A percentile compares a stretch with the other conserved stretches of the same genome.
Evolutionary conservation across 2,113 vertebrate species (phyloP).

Genomic region (Microcebus tavaratra): DNA sequence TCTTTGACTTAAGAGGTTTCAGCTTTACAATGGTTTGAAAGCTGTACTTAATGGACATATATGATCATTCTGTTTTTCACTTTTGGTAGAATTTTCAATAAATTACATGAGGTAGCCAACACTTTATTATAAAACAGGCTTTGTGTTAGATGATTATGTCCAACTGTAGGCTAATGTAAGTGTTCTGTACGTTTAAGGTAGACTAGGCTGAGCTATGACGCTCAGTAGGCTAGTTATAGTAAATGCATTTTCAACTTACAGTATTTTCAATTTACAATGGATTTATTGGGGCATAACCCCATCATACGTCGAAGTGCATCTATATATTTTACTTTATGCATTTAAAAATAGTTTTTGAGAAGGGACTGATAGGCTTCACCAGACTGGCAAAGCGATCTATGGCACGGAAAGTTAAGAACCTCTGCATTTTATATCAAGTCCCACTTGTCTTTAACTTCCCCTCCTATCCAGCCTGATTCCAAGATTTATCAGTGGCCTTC

Average conservation of each 20-base stretch:
- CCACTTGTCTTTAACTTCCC: not conserved
- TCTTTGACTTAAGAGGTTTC: not conserved
- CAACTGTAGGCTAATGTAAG: too few relatives aligned
- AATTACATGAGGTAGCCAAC: too few relatives aligned
- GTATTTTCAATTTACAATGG: too few relatives aligned
- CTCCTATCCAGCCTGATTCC: not conserved
- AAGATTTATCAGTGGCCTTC: not conserved
- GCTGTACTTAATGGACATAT: not conserved
- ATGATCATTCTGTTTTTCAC: not conserved
- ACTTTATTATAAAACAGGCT: too few relatives aligned
- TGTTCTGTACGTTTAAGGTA: too few relatives aligned
- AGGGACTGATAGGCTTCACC: not conserved
- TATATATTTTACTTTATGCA: not conserved
- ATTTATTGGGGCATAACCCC: not conserved
- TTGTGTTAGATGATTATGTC: too few relatives aligned
- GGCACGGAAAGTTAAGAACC: not conserved
- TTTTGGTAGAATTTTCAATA: not conserved
- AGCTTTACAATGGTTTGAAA: not conserved
- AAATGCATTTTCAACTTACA: too few relatives aligned
- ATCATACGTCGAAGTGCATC: not conserved
- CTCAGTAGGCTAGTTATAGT: too few relatives aligned
- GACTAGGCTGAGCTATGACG: too few relatives aligned
- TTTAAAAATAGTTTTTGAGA: not conserved
- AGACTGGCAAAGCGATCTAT: not conserved
- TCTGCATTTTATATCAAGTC: not conserved